Evolutionary conservation across 1,140 invertebrate species (phyloP).

Genomic region (Hylaeus anthracinus): DNA sequence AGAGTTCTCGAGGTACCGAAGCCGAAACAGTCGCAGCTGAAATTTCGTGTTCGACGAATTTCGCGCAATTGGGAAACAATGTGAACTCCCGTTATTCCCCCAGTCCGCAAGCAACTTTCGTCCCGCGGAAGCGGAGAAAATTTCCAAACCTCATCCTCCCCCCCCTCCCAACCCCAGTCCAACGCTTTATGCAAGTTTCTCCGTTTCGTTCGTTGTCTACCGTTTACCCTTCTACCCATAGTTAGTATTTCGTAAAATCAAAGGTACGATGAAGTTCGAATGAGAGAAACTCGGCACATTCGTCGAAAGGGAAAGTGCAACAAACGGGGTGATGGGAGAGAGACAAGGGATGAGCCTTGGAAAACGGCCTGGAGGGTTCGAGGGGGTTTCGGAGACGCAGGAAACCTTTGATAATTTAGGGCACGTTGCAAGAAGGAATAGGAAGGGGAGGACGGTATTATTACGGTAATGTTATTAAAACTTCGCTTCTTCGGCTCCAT

Average conservation of each 20-base stretch:
- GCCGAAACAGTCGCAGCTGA: background rate
- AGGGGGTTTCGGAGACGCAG: background rate
- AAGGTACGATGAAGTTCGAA: constrained; percentile 8
- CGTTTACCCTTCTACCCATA: background rate
- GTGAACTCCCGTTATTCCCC: background rate
- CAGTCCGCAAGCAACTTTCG: background rate
- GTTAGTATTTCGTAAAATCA: constrained; percentile 32
- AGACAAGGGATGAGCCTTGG: background rate
- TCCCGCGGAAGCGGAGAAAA: background rate
- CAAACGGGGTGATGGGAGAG: background rate
- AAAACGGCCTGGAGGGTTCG: background rate
- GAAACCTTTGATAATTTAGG: constrained; percentile 69
- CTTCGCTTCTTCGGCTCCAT: constrained; percentile 60
- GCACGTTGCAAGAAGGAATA: constrained; percentile 55
- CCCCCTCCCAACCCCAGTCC: background rate
- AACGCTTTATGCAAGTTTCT: background rate
- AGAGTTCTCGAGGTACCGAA: background rate
- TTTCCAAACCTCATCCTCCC: background rate
- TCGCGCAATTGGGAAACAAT: constrained; percentile 12
- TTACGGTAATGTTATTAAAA: constrained; percentile 73
- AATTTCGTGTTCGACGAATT: constrained; percentile 10
- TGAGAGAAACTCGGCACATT: constrained; percentile 1
- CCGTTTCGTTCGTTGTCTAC: background rate
- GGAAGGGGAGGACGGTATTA: constrained; percentile 63
- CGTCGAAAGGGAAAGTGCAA: constrained; percentile 24